Evolutionary conservation across 2,888 invertebrate species (phyloP).

Genomic region (Colostygia pectinataria): DNA sequence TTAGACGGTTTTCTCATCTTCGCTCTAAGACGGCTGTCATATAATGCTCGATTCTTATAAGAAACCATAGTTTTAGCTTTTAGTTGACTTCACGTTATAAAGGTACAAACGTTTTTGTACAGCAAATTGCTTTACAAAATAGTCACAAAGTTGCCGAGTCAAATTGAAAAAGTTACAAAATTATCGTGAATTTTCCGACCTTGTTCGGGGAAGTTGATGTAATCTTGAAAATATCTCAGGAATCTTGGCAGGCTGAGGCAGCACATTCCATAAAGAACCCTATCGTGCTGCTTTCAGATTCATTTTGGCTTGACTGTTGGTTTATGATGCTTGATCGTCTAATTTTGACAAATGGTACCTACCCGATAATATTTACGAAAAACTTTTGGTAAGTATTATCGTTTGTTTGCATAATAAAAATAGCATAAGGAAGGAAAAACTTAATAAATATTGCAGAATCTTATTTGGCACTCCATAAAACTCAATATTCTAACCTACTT

Average conservation of each 20-base stretch:
- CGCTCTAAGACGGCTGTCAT: too few relatives aligned
- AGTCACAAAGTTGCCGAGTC: slow-evolving; percentile 32
- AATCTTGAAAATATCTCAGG: slow-evolving; percentile 29
- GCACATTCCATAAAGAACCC: background rate
- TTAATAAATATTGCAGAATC: too few relatives aligned
- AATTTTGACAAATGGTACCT: too few relatives aligned
- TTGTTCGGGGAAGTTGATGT: slow-evolving; percentile 34
- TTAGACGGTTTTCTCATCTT: background rate
- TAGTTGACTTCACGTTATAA: background rate
- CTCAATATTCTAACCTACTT: too few relatives aligned
- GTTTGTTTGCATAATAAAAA: too few relatives aligned
- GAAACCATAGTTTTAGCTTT: too few relatives aligned
- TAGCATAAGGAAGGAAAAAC: too few relatives aligned
- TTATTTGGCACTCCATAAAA: too few relatives aligned
- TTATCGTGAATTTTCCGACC: slow-evolving; percentile 34
- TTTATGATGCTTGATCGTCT: too few relatives aligned
- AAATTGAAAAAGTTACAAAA: slow-evolving; percentile 40
- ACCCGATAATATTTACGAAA: too few relatives aligned
- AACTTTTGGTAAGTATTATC: too few relatives aligned
- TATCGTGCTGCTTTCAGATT: background rate
- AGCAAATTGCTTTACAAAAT: slow-evolving; percentile 37
- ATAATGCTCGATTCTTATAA: too few relatives aligned
- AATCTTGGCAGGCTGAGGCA: background rate
- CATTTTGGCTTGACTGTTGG: background rate
- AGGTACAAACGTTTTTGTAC: slow-evolving; percentile 12